These are phyloP conservation scores for Saguinus midas DNA, from an alignment of 2,113 vertebrate genomes.

Conservation along the genomic window DNA sequence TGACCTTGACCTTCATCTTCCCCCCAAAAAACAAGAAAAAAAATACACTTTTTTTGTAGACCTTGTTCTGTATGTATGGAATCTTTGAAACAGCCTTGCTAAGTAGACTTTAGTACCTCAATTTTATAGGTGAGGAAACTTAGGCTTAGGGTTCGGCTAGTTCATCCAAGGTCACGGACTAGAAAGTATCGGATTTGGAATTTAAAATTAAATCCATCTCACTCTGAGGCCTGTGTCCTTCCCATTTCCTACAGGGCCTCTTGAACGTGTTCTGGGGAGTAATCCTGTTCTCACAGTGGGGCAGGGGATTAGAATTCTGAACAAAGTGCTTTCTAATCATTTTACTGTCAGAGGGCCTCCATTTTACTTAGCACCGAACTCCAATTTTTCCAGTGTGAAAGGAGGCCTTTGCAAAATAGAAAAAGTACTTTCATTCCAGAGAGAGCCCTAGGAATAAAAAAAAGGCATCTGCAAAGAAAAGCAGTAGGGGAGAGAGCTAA, in stretches of 20 bases:
- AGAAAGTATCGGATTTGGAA: neutral
- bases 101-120: neutral
- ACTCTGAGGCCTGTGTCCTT: neutral
- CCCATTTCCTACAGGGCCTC: neutral
- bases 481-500: conserved; percentile 43
- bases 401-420: conserved; percentile 58
- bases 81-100: neutral
- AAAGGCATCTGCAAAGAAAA: conserved; percentile 54
- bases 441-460: conserved; percentile 30
- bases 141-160: neutral
- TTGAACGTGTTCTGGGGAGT: neutral
- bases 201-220: neutral
- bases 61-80: neutral
- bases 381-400: conserved; percentile 66
- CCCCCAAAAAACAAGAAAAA: neutral
- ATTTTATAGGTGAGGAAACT: neutral
- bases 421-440: conserved; percentile 63
- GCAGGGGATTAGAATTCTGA: conserved; percentile 55
- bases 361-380: conserved; percentile 54
- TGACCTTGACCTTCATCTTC: neutral
- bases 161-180: neutral
- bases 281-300: conserved; percentile 57
- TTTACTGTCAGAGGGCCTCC: conserved; percentile 49
- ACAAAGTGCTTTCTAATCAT: conserved; percentile 62
- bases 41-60: neutral